Conservation (phyloP, 2,888 invertebrate species). For the Eilema griseolum region DNA sequence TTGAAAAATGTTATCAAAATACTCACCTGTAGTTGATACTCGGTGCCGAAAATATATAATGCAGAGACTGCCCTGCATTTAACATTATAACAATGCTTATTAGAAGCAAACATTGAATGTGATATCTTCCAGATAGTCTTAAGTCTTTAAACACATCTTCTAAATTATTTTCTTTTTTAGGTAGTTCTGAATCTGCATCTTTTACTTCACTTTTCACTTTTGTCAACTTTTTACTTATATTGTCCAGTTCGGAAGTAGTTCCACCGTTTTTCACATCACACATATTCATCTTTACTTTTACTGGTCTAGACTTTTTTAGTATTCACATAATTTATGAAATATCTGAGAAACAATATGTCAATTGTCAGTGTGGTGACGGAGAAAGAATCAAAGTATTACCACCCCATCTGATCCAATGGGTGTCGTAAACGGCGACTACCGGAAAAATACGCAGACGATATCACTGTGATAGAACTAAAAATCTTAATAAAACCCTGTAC, state of each 20-base stretch:
- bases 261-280: not conserved
- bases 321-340: not conserved
- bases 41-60: constrained; percentile 48
- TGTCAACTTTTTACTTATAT: not conserved
- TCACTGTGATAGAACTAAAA: too few species aligned
- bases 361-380: too few species aligned
- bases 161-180: constrained; percentile 21
- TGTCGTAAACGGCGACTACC: too few species aligned
- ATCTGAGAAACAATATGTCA: too few species aligned
- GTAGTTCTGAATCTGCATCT: not conserved
- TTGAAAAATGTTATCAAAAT: not conserved
- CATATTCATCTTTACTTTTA: not conserved
- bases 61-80: constrained; percentile 34
- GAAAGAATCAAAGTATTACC: too few species aligned
- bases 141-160: constrained; percentile 43
- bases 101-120: constrained; percentile 36
- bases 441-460: too few species aligned
- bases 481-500: too few species aligned
- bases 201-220: not conserved
- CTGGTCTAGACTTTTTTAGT: not conserved
- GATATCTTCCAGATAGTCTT: constrained; percentile 46
- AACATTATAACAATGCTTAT: constrained; percentile 28
- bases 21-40: constrained; percentile 40
- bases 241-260: not conserved
- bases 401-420: too few species aligned